phyloP scores from a whole-genome alignment of 2,888 invertebrate genomes.

The Cephus pygmeus region DNA sequence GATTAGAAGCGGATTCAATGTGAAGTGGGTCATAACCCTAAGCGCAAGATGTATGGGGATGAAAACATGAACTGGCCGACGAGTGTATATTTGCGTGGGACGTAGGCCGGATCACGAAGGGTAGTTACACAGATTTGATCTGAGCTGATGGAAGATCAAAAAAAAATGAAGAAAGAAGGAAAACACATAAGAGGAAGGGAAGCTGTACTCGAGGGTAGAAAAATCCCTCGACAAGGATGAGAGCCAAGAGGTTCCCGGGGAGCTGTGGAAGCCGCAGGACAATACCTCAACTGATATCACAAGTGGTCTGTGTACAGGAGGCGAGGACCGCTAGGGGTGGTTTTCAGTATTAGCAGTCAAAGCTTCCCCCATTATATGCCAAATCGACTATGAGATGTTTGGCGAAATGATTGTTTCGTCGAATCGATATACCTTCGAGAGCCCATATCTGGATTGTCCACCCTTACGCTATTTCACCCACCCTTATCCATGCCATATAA shows the following conservation, averaged over 20 bases:
- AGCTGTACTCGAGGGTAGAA: constrained; percentile 26
- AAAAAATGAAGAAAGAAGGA: constrained; percentile 23
- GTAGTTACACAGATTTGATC: not conserved
- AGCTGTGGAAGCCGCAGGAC: constrained; percentile 41
- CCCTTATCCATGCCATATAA: not conserved
- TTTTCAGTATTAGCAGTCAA: constrained; percentile 1
- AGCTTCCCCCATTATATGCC: constrained; percentile 1
- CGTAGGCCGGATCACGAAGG: not conserved
- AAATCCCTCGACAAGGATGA: constrained; percentile 27
- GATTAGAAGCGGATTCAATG: not conserved
- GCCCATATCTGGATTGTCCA: not conserved
- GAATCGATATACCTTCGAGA: not conserved
- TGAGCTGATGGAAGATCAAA: not conserved
- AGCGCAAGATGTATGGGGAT: not conserved
- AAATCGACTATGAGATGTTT: constrained; percentile 48
- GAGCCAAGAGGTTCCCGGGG: constrained; percentile 41
- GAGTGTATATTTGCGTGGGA: not conserved
- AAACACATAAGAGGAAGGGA: constrained; percentile 15
- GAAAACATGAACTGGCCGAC: not conserved
- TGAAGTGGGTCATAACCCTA: not conserved
- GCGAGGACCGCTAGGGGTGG: not conserved
- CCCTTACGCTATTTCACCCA: not conserved
- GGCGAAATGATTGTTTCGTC: constrained; percentile 52
- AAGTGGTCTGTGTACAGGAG: constrained; percentile 16
- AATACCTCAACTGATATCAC: constrained; percentile 36